Evolutionary conservation across 2,113 vertebrate genomes (phyloP).

Genomic region (Ptilonorhynchus violaceus): DNA sequence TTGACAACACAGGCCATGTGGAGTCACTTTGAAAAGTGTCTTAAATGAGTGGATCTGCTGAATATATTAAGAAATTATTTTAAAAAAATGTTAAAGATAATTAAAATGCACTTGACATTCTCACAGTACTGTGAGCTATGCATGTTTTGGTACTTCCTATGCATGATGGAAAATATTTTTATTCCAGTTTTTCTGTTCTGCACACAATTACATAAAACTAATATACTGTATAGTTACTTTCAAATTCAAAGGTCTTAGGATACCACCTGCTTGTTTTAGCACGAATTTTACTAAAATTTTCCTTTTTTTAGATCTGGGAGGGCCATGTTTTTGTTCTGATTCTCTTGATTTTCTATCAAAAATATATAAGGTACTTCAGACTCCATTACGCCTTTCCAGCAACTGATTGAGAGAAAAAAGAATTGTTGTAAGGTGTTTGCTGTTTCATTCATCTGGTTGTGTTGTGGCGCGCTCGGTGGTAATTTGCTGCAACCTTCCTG

Average conservation of each 20-base stretch:
- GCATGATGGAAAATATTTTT: not conserved
- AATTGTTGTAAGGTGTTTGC: not conserved
- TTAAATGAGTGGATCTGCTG: not conserved
- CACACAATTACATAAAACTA: not conserved
- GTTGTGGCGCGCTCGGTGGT: too few relatives aligned
- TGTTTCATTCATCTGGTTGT: not conserved
- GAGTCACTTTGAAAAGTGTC: not conserved
- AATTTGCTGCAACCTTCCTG: too few relatives aligned
- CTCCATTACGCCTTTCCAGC: not conserved
- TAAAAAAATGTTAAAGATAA: not conserved
- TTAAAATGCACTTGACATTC: not conserved
- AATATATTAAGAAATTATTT: not conserved
- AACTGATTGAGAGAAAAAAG: not conserved
- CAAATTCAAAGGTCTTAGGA: not conserved
- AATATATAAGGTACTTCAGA: not conserved
- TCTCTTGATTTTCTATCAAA: not conserved
- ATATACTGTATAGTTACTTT: not conserved
- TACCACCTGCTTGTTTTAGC: not conserved
- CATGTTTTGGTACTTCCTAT: not conserved
- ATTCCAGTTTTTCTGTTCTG: not conserved
- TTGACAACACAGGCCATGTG: not conserved
- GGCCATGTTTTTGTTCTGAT: not conserved
- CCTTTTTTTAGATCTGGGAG: not conserved
- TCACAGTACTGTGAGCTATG: not conserved
- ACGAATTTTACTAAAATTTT: not conserved